These are phyloP conservation scores for Centroberyx gerrardi DNA, from an alignment of 2,797 vertebrate species.

Conservation along the genomic window DNA sequence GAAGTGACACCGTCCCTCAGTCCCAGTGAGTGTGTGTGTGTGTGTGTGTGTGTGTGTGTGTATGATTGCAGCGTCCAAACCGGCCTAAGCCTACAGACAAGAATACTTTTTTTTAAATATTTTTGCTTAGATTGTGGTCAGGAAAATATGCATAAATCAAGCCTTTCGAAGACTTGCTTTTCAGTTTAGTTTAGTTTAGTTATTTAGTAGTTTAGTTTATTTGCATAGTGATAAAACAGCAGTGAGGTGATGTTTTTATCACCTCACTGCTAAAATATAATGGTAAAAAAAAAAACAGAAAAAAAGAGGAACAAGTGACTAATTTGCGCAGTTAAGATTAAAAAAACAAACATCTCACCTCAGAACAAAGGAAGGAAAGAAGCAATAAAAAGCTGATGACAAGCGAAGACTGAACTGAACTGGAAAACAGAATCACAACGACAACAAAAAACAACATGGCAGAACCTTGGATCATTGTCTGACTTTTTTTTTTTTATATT, in stretches of 20 bases:
- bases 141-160: background rate
- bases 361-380: slow-evolving; percentile 13
- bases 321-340: background rate
- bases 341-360: background rate
- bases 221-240: slow-evolving; percentile 1
- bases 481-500: background rate
- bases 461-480: background rate
- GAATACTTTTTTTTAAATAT: background rate
- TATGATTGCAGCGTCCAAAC: slow-evolving; percentile 13
- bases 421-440: background rate
- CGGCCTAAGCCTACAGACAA: slow-evolving; percentile 9
- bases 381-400: background rate
- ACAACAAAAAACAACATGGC: background rate
- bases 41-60: slow-evolving; percentile 42
- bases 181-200: background rate
- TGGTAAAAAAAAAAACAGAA: background rate
- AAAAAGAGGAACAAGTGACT: slow-evolving; percentile 11
- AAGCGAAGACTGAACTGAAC: too few species aligned
- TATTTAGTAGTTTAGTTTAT: too few species aligned
- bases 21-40: slow-evolving; percentile 7
- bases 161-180: background rate
- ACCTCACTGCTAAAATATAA: background rate
- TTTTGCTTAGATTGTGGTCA: background rate
- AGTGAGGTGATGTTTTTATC: background rate
- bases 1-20: slow-evolving; percentile 46